Evolutionary conservation across 1,140 invertebrate genomes (phyloP), one percentile per base, ranked within the genome.

Genomic region (Carposina sasakii): DNA sequence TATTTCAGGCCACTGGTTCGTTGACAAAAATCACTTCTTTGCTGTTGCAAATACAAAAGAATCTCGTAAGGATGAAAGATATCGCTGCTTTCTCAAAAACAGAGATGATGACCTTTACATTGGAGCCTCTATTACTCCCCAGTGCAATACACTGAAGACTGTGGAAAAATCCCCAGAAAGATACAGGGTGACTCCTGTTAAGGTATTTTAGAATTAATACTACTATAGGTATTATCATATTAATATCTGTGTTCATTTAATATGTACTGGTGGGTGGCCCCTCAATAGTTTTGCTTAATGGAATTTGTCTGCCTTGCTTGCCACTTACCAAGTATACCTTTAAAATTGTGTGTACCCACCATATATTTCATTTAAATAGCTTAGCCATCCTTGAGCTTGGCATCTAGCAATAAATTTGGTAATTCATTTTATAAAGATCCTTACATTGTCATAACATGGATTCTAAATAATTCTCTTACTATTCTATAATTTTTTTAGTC

Each of bases 1-100:
- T n/a, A n/a, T 77, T 75, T 48, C 41, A 86, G 85, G 96, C 2
- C 94, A 97, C 86, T 98, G 96, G 96, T 97, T 97, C 83, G 91
- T 97, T 15, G 94, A 93, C 8, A 97, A 97, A 73, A 97, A 98
- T 85, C 95, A 97, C 71, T 98, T 93, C 69, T 97, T 97, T 81
- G 96, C 96, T 42, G 95, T 97, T 6, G 94, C 94, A 2, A 98
- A 98, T 74, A 96, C 95, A 0, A 96, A 96, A 70, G 96, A 98
- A 76, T 97, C 95, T 12, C 87, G 96, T 67, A 94, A 95, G 74
- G 95, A 97, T 76, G 96, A 97, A 78, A 96, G 95, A 64, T 98
- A 96, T 65, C 85, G 96, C 19, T 98, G 96, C 76, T 97, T 98
- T 71, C 85, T 98, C 26, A 95, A 95, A 71, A 98, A 98, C 88